phyloP scores from a whole-genome alignment of 2,113 vertebrate species.

The Perognathus longimembris region DNA sequence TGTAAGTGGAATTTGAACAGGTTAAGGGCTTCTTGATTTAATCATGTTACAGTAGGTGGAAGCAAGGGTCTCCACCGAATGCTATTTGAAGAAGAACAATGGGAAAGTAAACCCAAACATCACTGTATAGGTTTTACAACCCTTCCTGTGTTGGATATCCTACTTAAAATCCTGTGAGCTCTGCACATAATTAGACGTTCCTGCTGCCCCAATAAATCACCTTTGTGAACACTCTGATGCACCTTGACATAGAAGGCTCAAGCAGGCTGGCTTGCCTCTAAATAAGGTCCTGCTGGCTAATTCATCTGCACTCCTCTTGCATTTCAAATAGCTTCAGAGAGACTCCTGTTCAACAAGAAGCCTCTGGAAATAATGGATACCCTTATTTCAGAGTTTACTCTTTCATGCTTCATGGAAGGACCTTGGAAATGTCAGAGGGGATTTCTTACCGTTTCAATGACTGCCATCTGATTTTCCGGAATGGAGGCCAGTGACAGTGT shows the following conservation, averaged over 20 bases:
- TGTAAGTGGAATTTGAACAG: constrained; percentile 61
- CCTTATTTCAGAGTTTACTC: constrained; percentile 54
- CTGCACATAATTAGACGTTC: constrained; percentile 82
- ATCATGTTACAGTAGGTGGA: constrained; percentile 66
- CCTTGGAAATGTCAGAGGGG: not conserved
- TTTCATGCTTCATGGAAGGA: not conserved
- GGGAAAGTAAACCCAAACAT: constrained; percentile 44
- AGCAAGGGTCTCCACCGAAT: constrained; percentile 46
- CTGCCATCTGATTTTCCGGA: not conserved
- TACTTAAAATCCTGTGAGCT: constrained; percentile 80
- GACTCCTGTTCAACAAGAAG: constrained; percentile 73
- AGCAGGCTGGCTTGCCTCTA: constrained; percentile 75
- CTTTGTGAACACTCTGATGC: constrained; percentile 82
- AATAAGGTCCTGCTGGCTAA: constrained; percentile 83
- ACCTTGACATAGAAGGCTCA: constrained; percentile 80
- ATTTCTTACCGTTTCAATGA: not conserved
- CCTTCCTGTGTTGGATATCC: constrained; percentile 72
- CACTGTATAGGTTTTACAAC: constrained; percentile 14
- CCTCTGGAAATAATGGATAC: constrained; percentile 69
- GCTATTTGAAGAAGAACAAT: constrained; percentile 71
- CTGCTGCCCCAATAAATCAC: constrained; percentile 84
- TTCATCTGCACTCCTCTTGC: constrained; percentile 81
- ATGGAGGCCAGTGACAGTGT: not conserved
- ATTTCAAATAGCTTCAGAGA: constrained; percentile 79
- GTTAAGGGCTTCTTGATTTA: constrained; percentile 62